Base-by-base conservation (phyloP, 2,888 invertebrate genomes). In the Agonopterix arenella region DNA sequence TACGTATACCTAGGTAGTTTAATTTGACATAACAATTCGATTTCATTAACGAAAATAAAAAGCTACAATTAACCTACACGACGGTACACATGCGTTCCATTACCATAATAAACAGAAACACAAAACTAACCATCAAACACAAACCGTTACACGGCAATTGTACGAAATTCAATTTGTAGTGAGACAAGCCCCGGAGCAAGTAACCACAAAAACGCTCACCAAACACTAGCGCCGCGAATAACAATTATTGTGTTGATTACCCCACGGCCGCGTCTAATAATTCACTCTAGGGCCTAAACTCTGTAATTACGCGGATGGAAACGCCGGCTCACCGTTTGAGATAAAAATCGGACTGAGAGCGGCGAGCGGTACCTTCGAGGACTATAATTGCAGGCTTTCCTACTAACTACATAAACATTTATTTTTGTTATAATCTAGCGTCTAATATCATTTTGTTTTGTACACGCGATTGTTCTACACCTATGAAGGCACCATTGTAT, bases 301-400 rank as follows among this genome's bases (percentile, higher is more conserved):
- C 80, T 82, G 82, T 89, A 85, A 88, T 89, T 89, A 89, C 80
- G 76, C 59, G 76, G 77, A 80, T 80, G 78, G 84, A 80, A 82
- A 78, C 74, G 81, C 73, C 83, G 81, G 84, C 83, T 81, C 78
- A 80, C 81, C 80, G 85, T 84, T 85, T 79, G 80, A 83, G 86
- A 86, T 86, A 84, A 77, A 82, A 84, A 86, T 84, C 84, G 68
- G 73, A 67, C 61, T 52, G 51, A 53, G 52, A 55, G 57, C 56
- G 61, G 59, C 60, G 57, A 56, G 57, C 54, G 55, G 66, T 66
- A 67, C 64, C 67, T 64, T 58, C 66, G 60, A 64, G 66, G 66
- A 56, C 62, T 51, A 57, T 79, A 80, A 84, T 83, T 75, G 73
- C 66, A 67, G 69, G 62, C 68, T 76, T 75, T 66, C 69, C 70